phyloP scores from a whole-genome alignment of 2,888 invertebrate species.

The Acrocyrtus sp. region DNA sequence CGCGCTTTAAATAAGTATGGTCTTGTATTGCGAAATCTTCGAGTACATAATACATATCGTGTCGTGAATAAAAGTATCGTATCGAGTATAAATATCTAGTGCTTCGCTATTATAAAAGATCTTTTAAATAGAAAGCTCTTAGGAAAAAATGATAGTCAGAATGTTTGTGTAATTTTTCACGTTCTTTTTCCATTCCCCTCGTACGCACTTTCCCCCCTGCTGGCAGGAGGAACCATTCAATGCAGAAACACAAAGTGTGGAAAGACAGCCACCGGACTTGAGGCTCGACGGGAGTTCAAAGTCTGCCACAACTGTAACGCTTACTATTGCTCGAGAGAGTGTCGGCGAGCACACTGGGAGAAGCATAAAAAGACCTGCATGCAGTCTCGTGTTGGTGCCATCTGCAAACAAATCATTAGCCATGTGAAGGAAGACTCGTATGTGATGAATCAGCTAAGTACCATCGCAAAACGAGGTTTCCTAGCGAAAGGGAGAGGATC shows the following conservation, averaged over 20 bases:
- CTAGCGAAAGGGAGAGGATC: slow-evolving; percentile 88
- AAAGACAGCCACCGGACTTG: slow-evolving; percentile 76
- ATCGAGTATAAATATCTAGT: too few species aligned
- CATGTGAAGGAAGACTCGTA: slow-evolving; percentile 66
- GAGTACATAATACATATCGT: too few species aligned
- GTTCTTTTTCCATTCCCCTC: too few species aligned
- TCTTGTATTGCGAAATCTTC: too few species aligned
- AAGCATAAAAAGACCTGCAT: slow-evolving; percentile 79
- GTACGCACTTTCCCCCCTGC: slow-evolving; percentile 12
- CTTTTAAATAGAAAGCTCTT: too few species aligned
- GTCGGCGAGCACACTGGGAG: slow-evolving; percentile 92
- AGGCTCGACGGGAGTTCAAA: slow-evolving; percentile 74
- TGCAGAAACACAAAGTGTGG: slow-evolving; percentile 87
- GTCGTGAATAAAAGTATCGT: too few species aligned
- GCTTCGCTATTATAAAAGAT: too few species aligned
- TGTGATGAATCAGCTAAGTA: slow-evolving; percentile 75
- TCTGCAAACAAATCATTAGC: slow-evolving; percentile 75
- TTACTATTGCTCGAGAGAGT: slow-evolving; percentile 91
- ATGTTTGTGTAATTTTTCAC: slow-evolving; percentile 26
- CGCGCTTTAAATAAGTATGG: too few species aligned
- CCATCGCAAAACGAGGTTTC: slow-evolving; percentile 85
- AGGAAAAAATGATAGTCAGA: too few species aligned
- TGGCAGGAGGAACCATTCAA: slow-evolving; percentile 72
- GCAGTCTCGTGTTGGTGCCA: slow-evolving; percentile 88
- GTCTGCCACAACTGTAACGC: slow-evolving; percentile 96